These are phyloP conservation scores for Lithophane semibrunnea DNA, from an alignment of 2,888 invertebrate genomes.

Conservation along the genomic window DNA sequence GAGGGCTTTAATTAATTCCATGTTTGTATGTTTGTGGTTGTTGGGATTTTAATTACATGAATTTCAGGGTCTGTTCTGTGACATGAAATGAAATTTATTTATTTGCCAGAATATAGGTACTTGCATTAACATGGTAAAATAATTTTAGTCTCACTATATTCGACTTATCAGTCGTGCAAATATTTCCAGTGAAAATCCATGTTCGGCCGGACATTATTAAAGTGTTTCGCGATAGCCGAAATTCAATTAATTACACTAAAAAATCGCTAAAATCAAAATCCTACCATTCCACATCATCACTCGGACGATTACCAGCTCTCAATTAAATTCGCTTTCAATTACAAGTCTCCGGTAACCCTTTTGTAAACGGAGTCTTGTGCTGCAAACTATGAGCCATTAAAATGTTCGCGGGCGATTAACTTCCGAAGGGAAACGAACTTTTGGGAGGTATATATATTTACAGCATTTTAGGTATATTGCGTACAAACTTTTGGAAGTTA, in stretches of 20 bases:
- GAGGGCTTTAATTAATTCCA: conserved; percentile 41
- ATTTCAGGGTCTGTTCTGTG: not conserved
- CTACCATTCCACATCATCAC: not conserved
- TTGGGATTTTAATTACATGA: conserved; percentile 21
- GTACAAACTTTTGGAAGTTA: conserved; percentile 24
- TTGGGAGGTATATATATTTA: conserved; percentile 8
- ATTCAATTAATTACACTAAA: not conserved
- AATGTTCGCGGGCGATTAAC: conserved; percentile 57
- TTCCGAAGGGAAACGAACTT: conserved; percentile 17
- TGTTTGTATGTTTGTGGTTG: conserved; percentile 28
- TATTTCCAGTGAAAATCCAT: too few relatives aligned
- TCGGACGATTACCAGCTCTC: conserved; percentile 5
- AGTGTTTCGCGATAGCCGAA: too few relatives aligned
- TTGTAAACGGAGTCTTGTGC: conserved; percentile 39
- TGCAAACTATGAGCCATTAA: conserved; percentile 47
- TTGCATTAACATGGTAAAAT: too few relatives aligned
- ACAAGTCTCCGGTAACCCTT: conserved; percentile 46
- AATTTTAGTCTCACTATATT: too few relatives aligned
- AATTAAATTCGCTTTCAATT: conserved; percentile 53
- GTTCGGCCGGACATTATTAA: too few relatives aligned
- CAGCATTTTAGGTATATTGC: conserved; percentile 4
- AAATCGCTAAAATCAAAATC: not conserved
- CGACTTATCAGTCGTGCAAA: too few relatives aligned
- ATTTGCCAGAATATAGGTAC: too few relatives aligned
- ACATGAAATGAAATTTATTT: too few relatives aligned